phyloP scores from a whole-genome alignment of 2,113 vertebrate genomes.

The Aegotheles bennettii region DNA sequence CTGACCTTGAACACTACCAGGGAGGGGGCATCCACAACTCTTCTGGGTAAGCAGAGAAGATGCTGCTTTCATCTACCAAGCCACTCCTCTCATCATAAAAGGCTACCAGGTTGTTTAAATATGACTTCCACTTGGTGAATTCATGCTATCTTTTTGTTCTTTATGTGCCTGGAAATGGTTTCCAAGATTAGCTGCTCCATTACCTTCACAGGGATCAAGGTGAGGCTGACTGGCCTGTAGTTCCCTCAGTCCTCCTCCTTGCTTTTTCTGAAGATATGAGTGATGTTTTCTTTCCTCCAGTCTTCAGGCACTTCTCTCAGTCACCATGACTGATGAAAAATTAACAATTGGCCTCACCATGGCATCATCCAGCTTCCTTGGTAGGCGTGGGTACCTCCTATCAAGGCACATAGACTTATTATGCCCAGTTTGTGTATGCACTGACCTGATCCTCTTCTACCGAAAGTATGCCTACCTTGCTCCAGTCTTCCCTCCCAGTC shows the following conservation, averaged over 20 bases:
- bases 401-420: not conserved
- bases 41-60: no score
- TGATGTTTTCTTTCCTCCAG: not conserved
- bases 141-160: not conserved
- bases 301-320: not conserved
- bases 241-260: not conserved
- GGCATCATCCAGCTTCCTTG: not conserved
- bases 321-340: not conserved
- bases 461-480: not conserved
- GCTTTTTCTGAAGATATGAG: not conserved
- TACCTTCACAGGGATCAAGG: not conserved
- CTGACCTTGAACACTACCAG: no score
- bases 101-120: not conserved
- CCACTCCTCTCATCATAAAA: not conserved
- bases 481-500: not conserved
- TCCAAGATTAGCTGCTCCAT: not conserved
- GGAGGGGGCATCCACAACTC: no score
- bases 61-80: not conserved
- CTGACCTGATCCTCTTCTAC: not conserved
- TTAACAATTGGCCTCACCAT: not conserved
- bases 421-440: not conserved
- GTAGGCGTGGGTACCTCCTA: not conserved
- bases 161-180: not conserved
- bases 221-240: not conserved
- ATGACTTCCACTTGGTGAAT: not conserved